A percentile compares a stretch with the other conserved stretches of the same genome.
Evolutionary conservation across 2,888 invertebrate genomes (phyloP).

Genomic region (Penaeus monodon): DNA sequence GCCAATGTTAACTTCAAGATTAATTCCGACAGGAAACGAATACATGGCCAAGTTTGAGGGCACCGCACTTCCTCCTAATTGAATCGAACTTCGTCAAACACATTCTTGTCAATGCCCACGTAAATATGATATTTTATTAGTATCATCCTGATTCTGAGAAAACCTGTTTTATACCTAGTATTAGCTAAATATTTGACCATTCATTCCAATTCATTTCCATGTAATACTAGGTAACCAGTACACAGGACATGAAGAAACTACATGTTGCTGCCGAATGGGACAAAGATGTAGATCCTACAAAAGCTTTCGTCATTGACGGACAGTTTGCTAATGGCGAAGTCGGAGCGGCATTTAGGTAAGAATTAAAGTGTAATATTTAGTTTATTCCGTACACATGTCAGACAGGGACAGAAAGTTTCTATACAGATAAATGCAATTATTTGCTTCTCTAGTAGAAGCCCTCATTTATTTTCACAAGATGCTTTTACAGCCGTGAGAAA

Average conservation of each 20-base stretch:
- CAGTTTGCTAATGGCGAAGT: conserved; percentile 10
- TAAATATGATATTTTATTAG: conserved; percentile 7
- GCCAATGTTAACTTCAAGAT: no score
- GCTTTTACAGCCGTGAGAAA: not conserved
- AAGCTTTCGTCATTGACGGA: conserved; percentile 28
- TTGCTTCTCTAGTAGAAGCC: no score
- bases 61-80: conserved; percentile 34
- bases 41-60: conserved; percentile 38
- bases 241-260: no score
- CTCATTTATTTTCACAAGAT: not conserved
- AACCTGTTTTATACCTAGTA: no score
- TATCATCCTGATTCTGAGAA: no score
- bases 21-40: not conserved
- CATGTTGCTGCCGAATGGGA: no score
- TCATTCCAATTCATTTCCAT: no score
- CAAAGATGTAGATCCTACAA: conserved; percentile 18
- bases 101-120: conserved; percentile 48
- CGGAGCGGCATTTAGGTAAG: conserved; percentile 32
- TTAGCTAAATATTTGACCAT: no score
- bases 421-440: no score
- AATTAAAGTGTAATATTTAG: not conserved
- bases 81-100: conserved; percentile 52
- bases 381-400: not conserved
- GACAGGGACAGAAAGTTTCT: not conserved
- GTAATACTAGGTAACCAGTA: no score